phyloP scores from a whole-genome alignment of 2,888 invertebrate species.

The Acholoe squamosa region DNA sequence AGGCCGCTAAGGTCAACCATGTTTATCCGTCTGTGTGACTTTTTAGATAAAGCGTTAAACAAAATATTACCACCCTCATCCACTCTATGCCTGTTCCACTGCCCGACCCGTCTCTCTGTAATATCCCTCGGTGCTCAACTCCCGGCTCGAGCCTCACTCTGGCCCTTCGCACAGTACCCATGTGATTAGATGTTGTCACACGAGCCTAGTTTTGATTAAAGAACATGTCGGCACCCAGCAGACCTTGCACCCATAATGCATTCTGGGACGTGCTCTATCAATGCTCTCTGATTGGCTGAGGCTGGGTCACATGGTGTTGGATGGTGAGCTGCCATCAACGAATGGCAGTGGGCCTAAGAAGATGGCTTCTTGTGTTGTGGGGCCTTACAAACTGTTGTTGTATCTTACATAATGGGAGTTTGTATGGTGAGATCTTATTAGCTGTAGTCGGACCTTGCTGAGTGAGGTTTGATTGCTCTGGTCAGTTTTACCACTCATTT shows the following conservation, averaged over 20 bases:
- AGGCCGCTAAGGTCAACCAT: not conserved
- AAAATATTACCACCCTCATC: not conserved
- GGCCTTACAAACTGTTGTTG: no score
- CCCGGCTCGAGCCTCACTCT: not conserved
- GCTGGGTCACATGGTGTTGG: not conserved
- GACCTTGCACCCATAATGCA: not conserved
- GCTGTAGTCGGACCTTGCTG: no score
- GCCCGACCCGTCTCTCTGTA: not conserved
- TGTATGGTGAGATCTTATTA: not conserved
- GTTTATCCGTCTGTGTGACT: not conserved
- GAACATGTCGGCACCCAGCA: conserved; percentile 26
- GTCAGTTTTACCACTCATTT: no score
- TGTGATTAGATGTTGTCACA: conserved; percentile 29
- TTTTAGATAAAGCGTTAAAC: not conserved
- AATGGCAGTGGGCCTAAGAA: not conserved
- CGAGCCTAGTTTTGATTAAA: conserved; percentile 33
- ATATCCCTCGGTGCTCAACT: not conserved
- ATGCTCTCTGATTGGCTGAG: conserved; percentile 5
- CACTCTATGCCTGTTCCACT: no score
- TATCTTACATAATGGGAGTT: not conserved
- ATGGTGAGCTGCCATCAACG: not conserved
- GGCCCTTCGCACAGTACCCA: not conserved
- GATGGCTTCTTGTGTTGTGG: no score
- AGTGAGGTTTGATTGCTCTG: no score
- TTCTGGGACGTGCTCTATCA: not conserved